Percentiles rank a stretch among this genome's conserved stretches.
Conservation (phyloP, 2,113 vertebrate species). For the Pteronura brasiliensis region DNA sequence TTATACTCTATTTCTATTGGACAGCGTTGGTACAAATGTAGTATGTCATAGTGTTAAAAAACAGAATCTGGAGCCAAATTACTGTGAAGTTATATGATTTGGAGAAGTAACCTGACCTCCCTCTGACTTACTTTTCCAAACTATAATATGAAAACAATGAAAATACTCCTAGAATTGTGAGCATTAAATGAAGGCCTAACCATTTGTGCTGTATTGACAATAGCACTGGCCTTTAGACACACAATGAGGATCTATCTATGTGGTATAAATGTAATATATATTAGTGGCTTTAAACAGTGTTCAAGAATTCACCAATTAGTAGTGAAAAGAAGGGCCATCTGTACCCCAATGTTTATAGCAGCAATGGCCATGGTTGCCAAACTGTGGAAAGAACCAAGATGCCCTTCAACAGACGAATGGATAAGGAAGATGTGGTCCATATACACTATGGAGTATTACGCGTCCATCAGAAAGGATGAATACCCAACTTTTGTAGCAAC, state of each 20-base stretch:
- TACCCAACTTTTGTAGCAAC: too few relatives aligned
- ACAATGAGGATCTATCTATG: not conserved
- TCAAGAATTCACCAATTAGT: not conserved
- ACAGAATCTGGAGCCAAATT: not conserved
- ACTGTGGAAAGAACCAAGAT: too few relatives aligned
- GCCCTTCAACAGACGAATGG: too few relatives aligned
- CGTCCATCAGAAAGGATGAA: too few relatives aligned
- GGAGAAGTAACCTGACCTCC: not conserved
- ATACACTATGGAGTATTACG: too few relatives aligned
- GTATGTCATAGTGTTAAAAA: not conserved
- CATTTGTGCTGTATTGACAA: not conserved
- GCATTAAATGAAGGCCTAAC: not conserved
- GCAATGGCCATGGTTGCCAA: too few relatives aligned
- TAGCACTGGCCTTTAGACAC: not conserved
- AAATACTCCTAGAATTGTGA: not conserved
- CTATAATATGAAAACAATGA: not conserved
- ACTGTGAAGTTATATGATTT: not conserved
- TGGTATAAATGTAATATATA: not conserved
- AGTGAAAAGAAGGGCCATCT: too few relatives aligned
- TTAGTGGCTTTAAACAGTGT: not conserved
- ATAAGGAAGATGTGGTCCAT: too few relatives aligned
- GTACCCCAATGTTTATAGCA: too few relatives aligned
- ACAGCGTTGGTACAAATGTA: not conserved
- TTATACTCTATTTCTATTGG: not conserved
- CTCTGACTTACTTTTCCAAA: not conserved